phyloP scores from a whole-genome alignment of 2,888 invertebrate genomes.

The Metallyticus violacea region DNA sequence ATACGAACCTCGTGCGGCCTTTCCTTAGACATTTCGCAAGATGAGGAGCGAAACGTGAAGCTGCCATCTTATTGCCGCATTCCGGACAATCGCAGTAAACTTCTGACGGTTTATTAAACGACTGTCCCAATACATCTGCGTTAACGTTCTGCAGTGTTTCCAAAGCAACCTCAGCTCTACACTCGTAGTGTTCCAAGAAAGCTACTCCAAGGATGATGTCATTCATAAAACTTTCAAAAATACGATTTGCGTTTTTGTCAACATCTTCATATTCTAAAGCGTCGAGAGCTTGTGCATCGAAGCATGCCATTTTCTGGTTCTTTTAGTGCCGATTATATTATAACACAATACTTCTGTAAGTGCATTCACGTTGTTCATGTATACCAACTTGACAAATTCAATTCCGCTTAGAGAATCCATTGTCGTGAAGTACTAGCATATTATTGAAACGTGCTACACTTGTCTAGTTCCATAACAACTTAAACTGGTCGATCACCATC shows the following conservation, averaged over 20 bases:
- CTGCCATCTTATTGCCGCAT: not conserved
- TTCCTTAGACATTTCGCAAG: not conserved
- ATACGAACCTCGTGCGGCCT: not conserved
- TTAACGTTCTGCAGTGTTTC: too few species aligned
- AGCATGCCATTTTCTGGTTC: not conserved
- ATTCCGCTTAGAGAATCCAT: too few species aligned
- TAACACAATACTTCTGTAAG: too few species aligned
- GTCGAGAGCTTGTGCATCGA: not conserved
- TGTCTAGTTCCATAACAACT: too few species aligned
- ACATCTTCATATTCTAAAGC: not conserved
- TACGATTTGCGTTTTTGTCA: not conserved
- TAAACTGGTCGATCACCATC: too few species aligned
- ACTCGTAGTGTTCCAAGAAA: not conserved
- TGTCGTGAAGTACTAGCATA: too few species aligned
- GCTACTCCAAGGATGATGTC: not conserved
- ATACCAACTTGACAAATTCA: too few species aligned
- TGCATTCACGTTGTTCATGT: too few species aligned
- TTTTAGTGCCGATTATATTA: too few species aligned
- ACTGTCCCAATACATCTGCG: not conserved
- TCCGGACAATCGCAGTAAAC: not conserved
- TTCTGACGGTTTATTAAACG: not conserved
- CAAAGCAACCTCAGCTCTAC: not conserved
- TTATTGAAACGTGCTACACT: too few species aligned
- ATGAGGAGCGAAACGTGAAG: not conserved
- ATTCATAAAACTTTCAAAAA: not conserved